Conservation (phyloP, 2,113 vertebrate species). For the Brachypteracias leptosomus region DNA sequence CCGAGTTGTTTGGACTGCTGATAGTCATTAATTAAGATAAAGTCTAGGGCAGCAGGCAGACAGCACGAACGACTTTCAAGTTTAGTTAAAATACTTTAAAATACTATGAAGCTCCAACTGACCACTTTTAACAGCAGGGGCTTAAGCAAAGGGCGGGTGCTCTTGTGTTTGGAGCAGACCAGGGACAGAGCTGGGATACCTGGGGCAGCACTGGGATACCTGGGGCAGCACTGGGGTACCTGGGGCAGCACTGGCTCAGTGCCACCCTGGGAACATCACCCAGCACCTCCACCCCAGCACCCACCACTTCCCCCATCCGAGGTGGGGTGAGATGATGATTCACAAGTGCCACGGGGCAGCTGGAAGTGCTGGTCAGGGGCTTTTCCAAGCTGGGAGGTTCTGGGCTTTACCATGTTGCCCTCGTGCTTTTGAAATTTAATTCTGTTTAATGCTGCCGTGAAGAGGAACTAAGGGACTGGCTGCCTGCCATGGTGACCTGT, state of each 20-base stretch:
- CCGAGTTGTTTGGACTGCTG: background rate
- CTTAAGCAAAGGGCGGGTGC: rapidly evolving
- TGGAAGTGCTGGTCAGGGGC: background rate
- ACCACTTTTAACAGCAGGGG: rapidly evolving
- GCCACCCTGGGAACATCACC: background rate
- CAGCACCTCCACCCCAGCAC: rapidly evolving
- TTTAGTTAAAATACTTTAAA: background rate
- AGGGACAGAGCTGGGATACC: background rate
- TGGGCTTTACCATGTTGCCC: rapidly evolving
- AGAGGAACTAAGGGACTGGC: background rate
- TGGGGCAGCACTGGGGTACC: background rate
- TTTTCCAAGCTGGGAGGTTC: background rate
- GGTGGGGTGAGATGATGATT: background rate
- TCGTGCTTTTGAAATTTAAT: background rate
- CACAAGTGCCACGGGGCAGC: background rate
- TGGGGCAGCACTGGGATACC: background rate
- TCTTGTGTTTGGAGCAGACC: rapidly evolving
- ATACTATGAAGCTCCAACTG: background rate
- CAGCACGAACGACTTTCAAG: background rate
- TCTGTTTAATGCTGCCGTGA: rapidly evolving
- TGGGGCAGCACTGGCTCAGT: background rate
- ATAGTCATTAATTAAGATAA: background rate
- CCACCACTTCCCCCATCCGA: rapidly evolving
- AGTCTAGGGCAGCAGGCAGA: background rate
- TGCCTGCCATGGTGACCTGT: background rate